These are phyloP conservation scores for Charaxes varanes DNA, from an alignment of 1,140 invertebrate genomes.

Conservation along the genomic window DNA sequence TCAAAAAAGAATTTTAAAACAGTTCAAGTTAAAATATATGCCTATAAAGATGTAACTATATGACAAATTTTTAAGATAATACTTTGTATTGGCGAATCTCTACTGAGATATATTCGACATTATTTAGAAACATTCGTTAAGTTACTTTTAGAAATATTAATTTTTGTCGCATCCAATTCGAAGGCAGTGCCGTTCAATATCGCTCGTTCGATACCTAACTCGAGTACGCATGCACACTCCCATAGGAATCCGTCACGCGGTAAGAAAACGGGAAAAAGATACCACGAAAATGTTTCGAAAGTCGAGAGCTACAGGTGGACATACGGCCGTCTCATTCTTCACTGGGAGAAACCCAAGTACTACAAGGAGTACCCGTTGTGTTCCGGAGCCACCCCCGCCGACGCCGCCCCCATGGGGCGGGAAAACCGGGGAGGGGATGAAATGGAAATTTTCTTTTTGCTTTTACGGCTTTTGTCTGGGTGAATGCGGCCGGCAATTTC, in stretches of 20 bases:
- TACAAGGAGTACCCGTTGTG: conserved; percentile 60
- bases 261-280: conserved; percentile 67
- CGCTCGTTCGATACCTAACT: conserved; percentile 53
- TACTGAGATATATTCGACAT: no score
- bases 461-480: conserved; percentile 70
- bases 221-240: conserved; percentile 61
- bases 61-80: no score
- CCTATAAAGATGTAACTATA: no score
- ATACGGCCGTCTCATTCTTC: conserved; percentile 70
- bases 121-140: no score
- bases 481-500: conserved; percentile 70
- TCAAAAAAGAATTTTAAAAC: no score
- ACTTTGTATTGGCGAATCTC: no score
- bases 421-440: conserved; percentile 66
- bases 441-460: conserved; percentile 71
- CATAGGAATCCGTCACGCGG: conserved; percentile 56
- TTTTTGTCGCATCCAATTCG: conserved; percentile 40
- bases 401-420: conserved; percentile 65
- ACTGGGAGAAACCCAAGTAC: conserved; percentile 47
- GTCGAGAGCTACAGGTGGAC: conserved; percentile 67
- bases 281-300: conserved; percentile 62
- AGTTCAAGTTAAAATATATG: no score
- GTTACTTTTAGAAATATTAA: no score
- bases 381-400: conserved; percentile 65
- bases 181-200: conserved; percentile 44